Percentiles rank a stretch among this genome's conserved stretches.
Conservation (phyloP, 2,113 vertebrate genomes). For the Pygoscelis antarcticus region DNA sequence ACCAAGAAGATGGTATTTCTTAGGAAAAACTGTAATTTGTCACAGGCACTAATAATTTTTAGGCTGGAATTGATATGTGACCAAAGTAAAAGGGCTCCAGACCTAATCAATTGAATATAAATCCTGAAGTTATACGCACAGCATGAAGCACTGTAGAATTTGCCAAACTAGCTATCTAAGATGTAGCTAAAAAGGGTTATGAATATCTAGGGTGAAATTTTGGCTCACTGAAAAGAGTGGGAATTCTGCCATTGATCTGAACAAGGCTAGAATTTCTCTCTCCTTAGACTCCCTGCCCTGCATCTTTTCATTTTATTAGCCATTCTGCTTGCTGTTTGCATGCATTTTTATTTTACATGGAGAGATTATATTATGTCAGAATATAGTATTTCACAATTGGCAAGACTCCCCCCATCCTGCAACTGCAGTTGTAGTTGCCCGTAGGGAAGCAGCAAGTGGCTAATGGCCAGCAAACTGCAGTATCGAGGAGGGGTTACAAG, state of each 20-base stretch:
- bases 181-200: neutral
- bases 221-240: neutral
- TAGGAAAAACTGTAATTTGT: neutral
- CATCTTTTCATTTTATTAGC: conserved; percentile 14
- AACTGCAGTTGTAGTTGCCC: conserved; percentile 1
- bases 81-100: neutral
- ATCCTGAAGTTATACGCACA: neutral
- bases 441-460: neutral
- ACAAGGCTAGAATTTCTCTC: neutral
- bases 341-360: conserved; percentile 22
- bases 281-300: neutral
- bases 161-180: neutral
- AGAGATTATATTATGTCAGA: neutral
- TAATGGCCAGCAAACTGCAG: conserved; percentile 8
- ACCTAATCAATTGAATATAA: neutral
- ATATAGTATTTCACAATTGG: conserved; percentile 42
- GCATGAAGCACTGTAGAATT: neutral
- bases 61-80: neutral
- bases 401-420: neutral
- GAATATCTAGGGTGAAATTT: conserved; percentile 20
- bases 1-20: neutral
- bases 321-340: neutral
- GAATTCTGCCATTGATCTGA: conserved; percentile 30
- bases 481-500: neutral
- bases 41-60: neutral